Evolutionary conservation across 1,140 invertebrate species (phyloP), one percentile per base, ranked within the genome.

Genomic region (Pseudomyrmex sp.): DNA sequence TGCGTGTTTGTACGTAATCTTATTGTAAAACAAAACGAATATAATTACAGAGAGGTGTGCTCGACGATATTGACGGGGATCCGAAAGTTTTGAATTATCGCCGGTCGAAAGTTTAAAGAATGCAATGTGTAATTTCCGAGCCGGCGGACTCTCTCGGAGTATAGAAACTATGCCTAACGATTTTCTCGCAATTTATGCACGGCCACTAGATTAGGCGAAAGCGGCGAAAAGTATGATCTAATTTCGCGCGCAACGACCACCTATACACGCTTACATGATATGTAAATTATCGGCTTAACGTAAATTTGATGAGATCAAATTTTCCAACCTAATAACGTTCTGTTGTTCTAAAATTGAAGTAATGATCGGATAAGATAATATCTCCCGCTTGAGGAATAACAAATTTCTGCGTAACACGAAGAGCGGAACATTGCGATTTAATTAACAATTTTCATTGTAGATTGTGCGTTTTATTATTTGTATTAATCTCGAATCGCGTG

Each of bases 161-260:
- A 35, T 44, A 8, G 59, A 86, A 89, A 89, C 88, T 89, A 89
- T 89, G 88, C 75, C 26, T 62, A 61, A 88, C 83, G 83, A 88
- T 86, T 89, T 85, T 61, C 80, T 46, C 77, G 56, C 88, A 88
- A 89, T 88, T 89, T 88, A 88, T 88, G 75, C 84, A 46, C 62
- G 63, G 13, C 66, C 59, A 80, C 77, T 82, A 26, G 83, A 82
- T 85, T 76, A 76, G 56, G 23, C 68, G 66, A 20, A 56, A 73
- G 48, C 26, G 72, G n/a, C 48, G 46, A 73, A 75, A 87, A 65
- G 83, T 87, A 84, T 72, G 82, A 84, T 54, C 68, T 69, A 79
- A 84, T 87, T 70, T 75, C 20, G 59, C 72, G 82, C 68, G 56
- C 59, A 50, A 58, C 65, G 18, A 52, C 54, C 70, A 70, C 15